Evolutionary conservation across 1,140 invertebrate genomes (phyloP).

Genomic region (Hyposmocoma kahamanoa): DNA sequence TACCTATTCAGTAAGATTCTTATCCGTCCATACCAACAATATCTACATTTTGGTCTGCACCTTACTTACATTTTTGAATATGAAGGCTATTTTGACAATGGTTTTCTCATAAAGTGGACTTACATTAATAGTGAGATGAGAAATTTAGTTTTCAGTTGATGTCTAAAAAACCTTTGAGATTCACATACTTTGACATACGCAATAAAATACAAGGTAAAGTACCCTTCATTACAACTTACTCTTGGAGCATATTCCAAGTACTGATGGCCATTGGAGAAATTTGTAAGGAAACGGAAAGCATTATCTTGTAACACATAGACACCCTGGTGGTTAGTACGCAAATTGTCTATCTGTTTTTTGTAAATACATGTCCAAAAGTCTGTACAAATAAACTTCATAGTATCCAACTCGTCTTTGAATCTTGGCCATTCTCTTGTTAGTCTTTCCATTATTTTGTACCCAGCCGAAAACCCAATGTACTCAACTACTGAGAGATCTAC

Average conservation of each 20-base stretch:
- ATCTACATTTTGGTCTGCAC: no score
- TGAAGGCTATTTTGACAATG: no score
- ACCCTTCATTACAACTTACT: no score
- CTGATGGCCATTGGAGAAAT: conserved; percentile 91
- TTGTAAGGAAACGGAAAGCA: conserved; percentile 91
- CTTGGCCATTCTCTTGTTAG: conserved; percentile 92
- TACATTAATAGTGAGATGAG: no score
- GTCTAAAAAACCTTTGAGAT: no score
- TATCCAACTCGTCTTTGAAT: conserved; percentile 98
- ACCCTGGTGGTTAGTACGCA: conserved; percentile 98
- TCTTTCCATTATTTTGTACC: conserved; percentile 94
- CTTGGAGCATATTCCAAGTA: conserved; percentile 93
- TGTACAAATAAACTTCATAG: conserved; percentile 99
- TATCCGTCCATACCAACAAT: no score
- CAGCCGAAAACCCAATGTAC: conserved; percentile 93
- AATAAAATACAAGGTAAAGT: no score
- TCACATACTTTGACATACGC: no score
- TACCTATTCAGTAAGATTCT: no score
- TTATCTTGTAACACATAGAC: conserved; percentile 99
- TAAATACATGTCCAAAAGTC: conserved; percentile 98
- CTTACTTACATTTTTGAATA: no score
- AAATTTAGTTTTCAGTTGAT: no score
- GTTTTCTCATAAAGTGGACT: no score
- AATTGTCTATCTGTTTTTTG: conserved; percentile 98
- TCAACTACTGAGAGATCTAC: conserved; percentile 91